Evolutionary conservation across 2,113 vertebrate species (phyloP).

Genomic region (Eublepharis macularius): DNA sequence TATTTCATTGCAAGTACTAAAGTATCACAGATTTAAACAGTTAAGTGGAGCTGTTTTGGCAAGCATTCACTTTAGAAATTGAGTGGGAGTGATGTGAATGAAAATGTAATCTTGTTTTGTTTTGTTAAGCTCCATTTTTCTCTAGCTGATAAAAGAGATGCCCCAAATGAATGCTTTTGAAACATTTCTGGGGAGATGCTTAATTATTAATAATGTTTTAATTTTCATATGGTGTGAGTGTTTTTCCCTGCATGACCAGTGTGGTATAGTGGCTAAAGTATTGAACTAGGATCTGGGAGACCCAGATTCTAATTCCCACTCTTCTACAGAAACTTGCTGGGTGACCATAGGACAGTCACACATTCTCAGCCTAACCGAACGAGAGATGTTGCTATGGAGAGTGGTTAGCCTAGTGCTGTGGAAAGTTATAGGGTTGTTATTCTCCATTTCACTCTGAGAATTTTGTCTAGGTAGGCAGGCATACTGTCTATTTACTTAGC

Average conservation of each 20-base stretch:
- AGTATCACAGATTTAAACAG: conserved; percentile 7
- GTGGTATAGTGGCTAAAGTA: too few species aligned
- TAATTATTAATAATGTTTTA: conserved; percentile 1
- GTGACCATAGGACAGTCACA: too few species aligned
- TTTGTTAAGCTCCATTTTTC: conserved; percentile 1
- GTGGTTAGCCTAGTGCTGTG: neutral
- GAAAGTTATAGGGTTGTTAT: neutral
- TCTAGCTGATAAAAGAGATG: neutral
- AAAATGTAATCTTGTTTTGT: conserved; percentile 8
- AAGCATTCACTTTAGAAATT: neutral
- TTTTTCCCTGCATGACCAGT: too few species aligned
- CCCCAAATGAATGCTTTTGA: conserved; percentile 14
- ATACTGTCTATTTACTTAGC: too few species aligned
- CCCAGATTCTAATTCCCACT: too few species aligned
- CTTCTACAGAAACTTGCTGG: too few species aligned
- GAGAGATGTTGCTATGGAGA: neutral
- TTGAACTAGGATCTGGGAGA: too few species aligned
- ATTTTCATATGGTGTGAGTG: neutral
- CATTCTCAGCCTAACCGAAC: too few species aligned
- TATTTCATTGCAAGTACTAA: conserved; percentile 33
- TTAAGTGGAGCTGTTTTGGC: neutral
- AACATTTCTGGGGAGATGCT: neutral
- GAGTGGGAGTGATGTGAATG: neutral
- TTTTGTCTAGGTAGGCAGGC: too few species aligned
- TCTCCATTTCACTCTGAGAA: neutral